Evolutionary conservation across 2,888 invertebrate species (phyloP).

Genomic region (Dyspetes luteomarginatus): DNA sequence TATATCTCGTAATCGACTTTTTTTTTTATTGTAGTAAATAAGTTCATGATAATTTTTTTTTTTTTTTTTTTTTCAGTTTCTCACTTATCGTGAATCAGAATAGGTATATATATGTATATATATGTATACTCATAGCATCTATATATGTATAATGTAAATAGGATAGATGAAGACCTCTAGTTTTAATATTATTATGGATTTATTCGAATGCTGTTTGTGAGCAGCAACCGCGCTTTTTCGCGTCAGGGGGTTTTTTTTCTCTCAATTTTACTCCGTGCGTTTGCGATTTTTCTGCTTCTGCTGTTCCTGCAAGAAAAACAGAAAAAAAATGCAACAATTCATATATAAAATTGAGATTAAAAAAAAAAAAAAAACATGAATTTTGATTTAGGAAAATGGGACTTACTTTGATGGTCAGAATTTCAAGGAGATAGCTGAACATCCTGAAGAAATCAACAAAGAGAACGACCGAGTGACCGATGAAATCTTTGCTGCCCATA

Average conservation of each 20-base stretch:
- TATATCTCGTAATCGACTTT: constrained; percentile 53
- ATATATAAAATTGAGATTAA: no score
- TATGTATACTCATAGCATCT: constrained; percentile 72
- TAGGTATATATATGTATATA: constrained; percentile 73
- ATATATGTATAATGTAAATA: constrained; percentile 77
- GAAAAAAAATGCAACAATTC: background rate
- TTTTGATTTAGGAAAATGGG: no score
- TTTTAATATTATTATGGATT: constrained; percentile 78
- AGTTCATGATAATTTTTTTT: constrained; percentile 61
- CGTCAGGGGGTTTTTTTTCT: constrained; percentile 1
- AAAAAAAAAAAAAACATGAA: no score
- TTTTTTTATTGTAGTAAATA: constrained; percentile 76
- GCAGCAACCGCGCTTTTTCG: constrained; percentile 45
- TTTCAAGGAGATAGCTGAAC: constrained; percentile 95
- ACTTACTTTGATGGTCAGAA: constrained; percentile 94
- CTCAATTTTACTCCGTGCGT: constrained; percentile 75
- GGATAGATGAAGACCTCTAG: constrained; percentile 82
- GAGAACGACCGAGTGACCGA: constrained; percentile 95
- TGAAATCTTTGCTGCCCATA: constrained; percentile 95
- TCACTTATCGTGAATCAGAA: constrained; percentile 71
- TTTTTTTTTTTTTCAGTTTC: constrained; percentile 54
- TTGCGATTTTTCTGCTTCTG: constrained; percentile 79
- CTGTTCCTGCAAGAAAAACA: constrained; percentile 49
- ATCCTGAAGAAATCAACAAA: constrained; percentile 98
- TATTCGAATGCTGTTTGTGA: constrained; percentile 77